A percentile compares a stretch with the other conserved stretches of the same genome.
phyloP scores from a whole-genome alignment of 2,888 invertebrate species.

The Pyrocoelia pectoralis region DNA sequence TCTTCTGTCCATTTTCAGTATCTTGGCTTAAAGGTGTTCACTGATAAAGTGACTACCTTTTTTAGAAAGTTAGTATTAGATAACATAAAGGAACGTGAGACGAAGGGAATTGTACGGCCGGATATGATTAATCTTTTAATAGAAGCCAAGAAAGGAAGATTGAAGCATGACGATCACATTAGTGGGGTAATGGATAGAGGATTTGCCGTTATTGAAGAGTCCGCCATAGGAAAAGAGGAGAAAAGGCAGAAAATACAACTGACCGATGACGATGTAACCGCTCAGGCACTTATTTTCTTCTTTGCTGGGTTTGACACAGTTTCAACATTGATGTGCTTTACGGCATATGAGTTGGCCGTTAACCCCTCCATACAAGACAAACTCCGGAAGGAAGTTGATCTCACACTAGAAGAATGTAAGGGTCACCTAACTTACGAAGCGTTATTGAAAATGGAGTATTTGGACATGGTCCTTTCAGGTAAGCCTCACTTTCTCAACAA shows the following conservation, averaged over 20 bases:
- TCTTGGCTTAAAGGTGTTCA: neutral
- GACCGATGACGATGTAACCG: slow-evolving; percentile 62
- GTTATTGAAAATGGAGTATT: slow-evolving; percentile 1
- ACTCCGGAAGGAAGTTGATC: slow-evolving; percentile 64
- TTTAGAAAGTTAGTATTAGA: neutral
- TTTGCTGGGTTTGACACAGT: slow-evolving; percentile 59
- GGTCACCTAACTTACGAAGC: slow-evolving; percentile 1
- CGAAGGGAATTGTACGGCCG: slow-evolving; percentile 42
- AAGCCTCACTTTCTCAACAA: neutral
- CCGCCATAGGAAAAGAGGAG: too few relatives aligned
- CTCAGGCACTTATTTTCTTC: slow-evolving; percentile 60
- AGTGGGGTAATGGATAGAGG: too few relatives aligned
- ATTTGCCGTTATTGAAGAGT: too few relatives aligned
- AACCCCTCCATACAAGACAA: slow-evolving; percentile 61
- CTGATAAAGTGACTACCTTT: neutral
- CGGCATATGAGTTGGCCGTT: slow-evolving; percentile 57
- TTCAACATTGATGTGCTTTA: slow-evolving; percentile 59
- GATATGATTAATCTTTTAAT: slow-evolving; percentile 57
- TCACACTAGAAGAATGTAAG: slow-evolving; percentile 37
- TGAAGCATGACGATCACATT: slow-evolving; percentile 19
- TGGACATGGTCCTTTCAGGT: slow-evolving; percentile 11
- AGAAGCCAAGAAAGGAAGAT: slow-evolving; percentile 47
- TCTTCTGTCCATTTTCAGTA: neutral
- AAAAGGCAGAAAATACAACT: neutral
- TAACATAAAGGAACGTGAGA: neutral